Evolutionary conservation across 2,797 vertebrate genomes (phyloP), one percentile per base, ranked within the genome.

Genomic region (Enteromius treurensis): DNA sequence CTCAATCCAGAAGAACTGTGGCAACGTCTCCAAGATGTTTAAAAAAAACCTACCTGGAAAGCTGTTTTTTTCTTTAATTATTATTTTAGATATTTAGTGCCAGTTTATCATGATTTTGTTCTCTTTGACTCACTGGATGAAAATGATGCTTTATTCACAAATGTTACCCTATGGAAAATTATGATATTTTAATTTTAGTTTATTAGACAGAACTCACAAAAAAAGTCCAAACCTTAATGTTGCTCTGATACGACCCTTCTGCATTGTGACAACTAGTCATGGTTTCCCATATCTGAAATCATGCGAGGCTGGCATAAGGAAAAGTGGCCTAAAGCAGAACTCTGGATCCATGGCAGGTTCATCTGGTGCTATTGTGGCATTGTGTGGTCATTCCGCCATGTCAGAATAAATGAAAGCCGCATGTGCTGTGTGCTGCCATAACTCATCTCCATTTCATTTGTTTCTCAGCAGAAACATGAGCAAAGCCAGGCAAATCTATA

Each of bases 401-500:
- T 64, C 26, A 17, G 60, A 32, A 32, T 32, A 64, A 64, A 32
- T 32, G 6, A 8, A 32, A 64, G 29, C 62, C 17, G 15, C 26
- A 17, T 32, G 58, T 60, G 60, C 60, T 17, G 60, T 64, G 58
- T 2, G 11, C 58, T 14, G 23, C 60, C 62, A 64, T 17, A 32
- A 32, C 17, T 64, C 26, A 8, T 64, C 62, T 64, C 62, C 62
- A 64, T 79, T 58, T 42, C 40, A 4, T 82, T 51, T 80, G 74
- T 42, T 65, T 83, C 26, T 42, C 65, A 37, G 65, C 29, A 78
- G 34, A 32, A 37, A 6, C 42, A 23, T n/a, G 34, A 60, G 55
- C 84, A 81, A 53, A 53, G 58, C 47, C 73, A 32, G 53, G 15
- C 51, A 77, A 60, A 83, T 86, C 62, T 78, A 34, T 17, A 19